Evolutionary conservation across 2,888 invertebrate species (phyloP).

Genomic region (Halocaridina rubra): DNA sequence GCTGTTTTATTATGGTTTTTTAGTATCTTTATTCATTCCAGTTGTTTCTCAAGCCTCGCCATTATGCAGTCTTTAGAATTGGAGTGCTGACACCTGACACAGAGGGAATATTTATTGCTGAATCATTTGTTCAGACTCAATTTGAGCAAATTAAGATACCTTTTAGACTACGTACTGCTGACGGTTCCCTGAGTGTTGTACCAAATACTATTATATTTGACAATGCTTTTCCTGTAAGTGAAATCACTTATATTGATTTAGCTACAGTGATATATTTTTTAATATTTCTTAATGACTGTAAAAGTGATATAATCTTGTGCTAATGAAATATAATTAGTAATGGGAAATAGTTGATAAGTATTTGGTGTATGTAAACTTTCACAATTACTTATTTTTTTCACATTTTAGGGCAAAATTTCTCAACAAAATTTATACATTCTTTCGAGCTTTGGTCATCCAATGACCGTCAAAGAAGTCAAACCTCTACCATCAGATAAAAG

Average conservation of each 20-base stretch:
- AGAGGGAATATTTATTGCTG: conserved; percentile 77
- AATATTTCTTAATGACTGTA: too few relatives aligned
- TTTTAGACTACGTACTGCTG: conserved; percentile 80
- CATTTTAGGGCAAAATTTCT: conserved; percentile 82
- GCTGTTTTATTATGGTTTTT: too few relatives aligned
- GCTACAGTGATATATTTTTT: too few relatives aligned
- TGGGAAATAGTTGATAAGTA: too few relatives aligned
- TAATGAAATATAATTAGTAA: too few relatives aligned
- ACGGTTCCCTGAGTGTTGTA: conserved; percentile 78
- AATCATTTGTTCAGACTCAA: conserved; percentile 79
- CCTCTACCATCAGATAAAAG: conserved; percentile 74
- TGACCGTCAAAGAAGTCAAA: conserved; percentile 79
- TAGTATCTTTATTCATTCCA: conserved; percentile 69
- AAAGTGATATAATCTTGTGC: too few relatives aligned
- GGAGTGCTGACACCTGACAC: conserved; percentile 77
- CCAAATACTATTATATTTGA: conserved; percentile 79
- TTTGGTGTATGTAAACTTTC: too few relatives aligned
- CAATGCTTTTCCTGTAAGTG: conserved; percentile 83
- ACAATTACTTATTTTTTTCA: too few relatives aligned
- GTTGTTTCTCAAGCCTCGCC: conserved; percentile 73
- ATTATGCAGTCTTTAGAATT: conserved; percentile 79
- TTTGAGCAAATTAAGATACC: conserved; percentile 78
- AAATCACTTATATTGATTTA: too few relatives aligned
- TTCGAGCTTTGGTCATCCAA: conserved; percentile 82
- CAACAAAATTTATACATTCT: conserved; percentile 82